Conservation (phyloP, 2,797 vertebrate species). For the Halcyon leucocephala region DNA sequence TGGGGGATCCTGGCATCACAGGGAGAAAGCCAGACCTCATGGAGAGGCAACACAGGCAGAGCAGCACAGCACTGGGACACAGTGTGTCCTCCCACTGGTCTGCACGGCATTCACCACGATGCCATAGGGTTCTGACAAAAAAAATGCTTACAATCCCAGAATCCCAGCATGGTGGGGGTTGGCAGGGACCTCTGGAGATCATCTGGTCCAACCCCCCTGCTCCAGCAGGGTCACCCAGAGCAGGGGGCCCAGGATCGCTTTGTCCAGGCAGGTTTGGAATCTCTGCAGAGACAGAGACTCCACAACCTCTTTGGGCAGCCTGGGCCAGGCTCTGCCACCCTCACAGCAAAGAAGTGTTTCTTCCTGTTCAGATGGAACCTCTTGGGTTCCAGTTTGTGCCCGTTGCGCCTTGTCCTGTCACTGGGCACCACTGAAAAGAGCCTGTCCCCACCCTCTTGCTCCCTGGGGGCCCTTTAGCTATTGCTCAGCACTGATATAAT, state of each 20-base stretch:
- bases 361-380: background rate
- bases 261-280: background rate
- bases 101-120: background rate
- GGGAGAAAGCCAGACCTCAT: background rate
- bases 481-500: background rate
- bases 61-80: background rate
- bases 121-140: background rate
- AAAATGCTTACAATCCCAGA: background rate
- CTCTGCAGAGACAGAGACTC: background rate
- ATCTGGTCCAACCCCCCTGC: background rate
- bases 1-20: background rate
- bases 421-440: no score
- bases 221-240: background rate
- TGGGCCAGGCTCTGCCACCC: background rate
- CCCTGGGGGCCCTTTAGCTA: background rate
- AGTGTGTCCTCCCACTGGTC: background rate
- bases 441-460: background rate
- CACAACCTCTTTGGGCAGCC: background rate
- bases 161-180: background rate
- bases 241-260: background rate
- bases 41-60: background rate
- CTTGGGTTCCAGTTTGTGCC: background rate
- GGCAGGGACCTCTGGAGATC: no score
- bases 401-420: background rate
- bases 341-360: background rate